Conservation (phyloP, 2,888 invertebrate species). For the Lamellibrachia satsuma region DNA sequence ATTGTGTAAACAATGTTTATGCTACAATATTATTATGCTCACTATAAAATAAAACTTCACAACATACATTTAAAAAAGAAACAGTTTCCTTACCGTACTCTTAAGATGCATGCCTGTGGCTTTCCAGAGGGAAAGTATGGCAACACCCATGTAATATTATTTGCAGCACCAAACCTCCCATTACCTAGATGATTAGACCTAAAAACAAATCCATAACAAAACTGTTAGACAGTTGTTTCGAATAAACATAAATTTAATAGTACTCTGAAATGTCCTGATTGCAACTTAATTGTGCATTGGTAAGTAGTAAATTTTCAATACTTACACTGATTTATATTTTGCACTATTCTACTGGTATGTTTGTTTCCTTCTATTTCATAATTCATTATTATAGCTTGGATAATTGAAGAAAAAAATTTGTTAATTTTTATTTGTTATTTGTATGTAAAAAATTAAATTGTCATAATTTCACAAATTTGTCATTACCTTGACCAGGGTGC, state of each 20-base stretch:
- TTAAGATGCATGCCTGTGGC: constrained; percentile 58
- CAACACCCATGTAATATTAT: constrained; percentile 60
- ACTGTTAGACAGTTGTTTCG: neutral
- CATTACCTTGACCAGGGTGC: constrained; percentile 62
- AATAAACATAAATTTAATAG: too few species aligned
- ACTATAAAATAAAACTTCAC: neutral
- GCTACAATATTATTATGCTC: neutral
- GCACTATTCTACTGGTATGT: neutral
- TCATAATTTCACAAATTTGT: neutral
- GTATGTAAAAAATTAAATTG: too few species aligned
- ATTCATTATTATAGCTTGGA: too few species aligned
- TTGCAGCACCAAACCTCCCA: constrained; percentile 50
- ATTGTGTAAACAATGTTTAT: neutral
- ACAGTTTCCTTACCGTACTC: constrained; percentile 55
- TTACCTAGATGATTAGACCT: constrained; percentile 66
- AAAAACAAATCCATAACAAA: neutral
- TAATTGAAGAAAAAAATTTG: too few species aligned
- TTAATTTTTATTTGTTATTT: too few species aligned
- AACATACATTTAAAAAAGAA: neutral
- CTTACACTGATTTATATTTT: neutral
- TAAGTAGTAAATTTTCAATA: neutral
- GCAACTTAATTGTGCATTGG: too few species aligned
- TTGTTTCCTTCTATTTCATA: too few species aligned
- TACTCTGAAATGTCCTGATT: too few species aligned
- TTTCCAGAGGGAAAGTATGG: constrained; percentile 63